Evolutionary conservation across 2,113 vertebrate genomes (phyloP), one percentile per base, ranked within the genome.

Genomic region (Pyrgilauda ruficollis): DNA sequence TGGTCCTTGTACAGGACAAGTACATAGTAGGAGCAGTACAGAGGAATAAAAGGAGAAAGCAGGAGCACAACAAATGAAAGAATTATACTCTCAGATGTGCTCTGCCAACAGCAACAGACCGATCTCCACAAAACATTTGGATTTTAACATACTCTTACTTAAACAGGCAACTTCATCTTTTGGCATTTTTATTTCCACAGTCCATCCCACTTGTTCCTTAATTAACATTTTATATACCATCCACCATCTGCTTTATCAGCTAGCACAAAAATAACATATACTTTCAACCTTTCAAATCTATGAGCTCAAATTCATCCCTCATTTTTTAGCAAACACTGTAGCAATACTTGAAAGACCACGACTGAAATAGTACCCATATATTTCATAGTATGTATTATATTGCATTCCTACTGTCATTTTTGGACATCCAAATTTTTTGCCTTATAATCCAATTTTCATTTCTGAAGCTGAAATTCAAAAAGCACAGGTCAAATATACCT

Each of bases 161-260:
- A 75, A 87, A 84, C 23, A 87, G 53, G 37, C 73, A 94, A 56
- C 56, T 87, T 80, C 35, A 46, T 50, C 91, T 87, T 84, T 61
- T 84, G 73, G 83, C 79, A 93, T 77, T 84, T 90, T 77, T 52
- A 72, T 52, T 81, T 93, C 80, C 76, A 78, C 73, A 93, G 94
- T 58, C 56, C 92, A 84, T 87, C 88, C 96, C 81, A 93, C 92
- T 92, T 84, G 73, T 88, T 94, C 88, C 76, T 84, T 94, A 92
- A 93, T 90, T 94, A 93, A 75, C 73, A 79, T 93, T 96, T 95
- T 64, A 63, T 62, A 81, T 75, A 70, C 35, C 85, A 81, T 88
- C 61, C 28, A 87, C 94, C 88, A 95, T 92, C 92, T 95, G 92
- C 49, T 93, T 58, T 37, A 90, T 64, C 88, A 93, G 83, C 76